phyloP scores from a whole-genome alignment of 2,113 vertebrate species.

The Genyomyrus donnyi region DNA sequence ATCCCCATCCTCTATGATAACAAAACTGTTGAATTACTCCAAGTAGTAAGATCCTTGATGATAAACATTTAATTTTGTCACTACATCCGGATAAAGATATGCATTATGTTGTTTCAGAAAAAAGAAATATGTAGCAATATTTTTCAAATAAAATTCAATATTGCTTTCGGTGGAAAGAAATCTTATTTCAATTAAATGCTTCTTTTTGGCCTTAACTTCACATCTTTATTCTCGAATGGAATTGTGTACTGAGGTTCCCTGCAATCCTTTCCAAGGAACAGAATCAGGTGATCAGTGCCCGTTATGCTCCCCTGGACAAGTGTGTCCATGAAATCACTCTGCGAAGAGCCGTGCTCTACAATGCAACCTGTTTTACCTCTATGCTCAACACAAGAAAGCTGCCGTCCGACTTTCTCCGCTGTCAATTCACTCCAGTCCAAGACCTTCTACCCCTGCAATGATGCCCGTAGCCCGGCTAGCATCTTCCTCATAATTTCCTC shows the following conservation, averaged over 20 bases:
- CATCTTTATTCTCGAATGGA: slow-evolving; percentile 33
- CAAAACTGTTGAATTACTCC: slow-evolving; percentile 31
- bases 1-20: slow-evolving; percentile 28
- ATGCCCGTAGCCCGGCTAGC: not conserved
- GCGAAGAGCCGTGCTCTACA: slow-evolving; percentile 15
- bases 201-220: slow-evolving; percentile 54
- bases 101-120: slow-evolving; percentile 32
- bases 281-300: slow-evolving; percentile 53
- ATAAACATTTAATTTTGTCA: slow-evolving; percentile 30
- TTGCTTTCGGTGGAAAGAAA: not conserved
- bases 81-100: slow-evolving; percentile 26
- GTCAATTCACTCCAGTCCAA: not conserved
- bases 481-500: not conserved
- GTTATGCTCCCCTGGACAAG: slow-evolving; percentile 42
- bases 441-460: not conserved
- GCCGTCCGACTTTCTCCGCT: not conserved
- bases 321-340: slow-evolving; percentile 40
- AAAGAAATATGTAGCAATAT: not conserved
- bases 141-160: not conserved
- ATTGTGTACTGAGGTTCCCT: slow-evolving; percentile 53
- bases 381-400: not conserved
- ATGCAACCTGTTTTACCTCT: slow-evolving; percentile 11
- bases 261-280: slow-evolving; percentile 41
- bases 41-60: slow-evolving; percentile 42
- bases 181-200: slow-evolving; percentile 40